Percentiles rank a stretch among this genome's conserved stretches.
phyloP scores from a whole-genome alignment of 2,888 invertebrate species.

The Zootermopsis nevadensis region DNA sequence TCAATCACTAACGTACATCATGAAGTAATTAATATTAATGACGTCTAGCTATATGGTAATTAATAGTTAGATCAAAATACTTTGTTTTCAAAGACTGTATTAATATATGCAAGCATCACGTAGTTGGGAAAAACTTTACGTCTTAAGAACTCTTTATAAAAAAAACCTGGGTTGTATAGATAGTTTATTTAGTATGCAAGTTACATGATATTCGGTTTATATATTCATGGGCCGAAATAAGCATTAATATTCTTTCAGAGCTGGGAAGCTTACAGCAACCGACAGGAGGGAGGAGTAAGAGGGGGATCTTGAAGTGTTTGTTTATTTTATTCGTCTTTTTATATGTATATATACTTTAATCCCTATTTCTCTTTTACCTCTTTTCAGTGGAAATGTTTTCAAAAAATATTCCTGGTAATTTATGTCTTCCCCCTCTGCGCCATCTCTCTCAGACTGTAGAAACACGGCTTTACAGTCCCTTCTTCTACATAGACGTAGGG shows the following conservation, averaged over 20 bases:
- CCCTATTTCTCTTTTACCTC: neutral
- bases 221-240: conserved; percentile 45
- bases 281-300: neutral
- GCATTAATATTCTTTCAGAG: conserved; percentile 45
- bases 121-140: neutral
- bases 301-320: neutral
- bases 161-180: neutral
- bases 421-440: neutral
- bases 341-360: neutral
- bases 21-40: neutral
- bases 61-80: neutral
- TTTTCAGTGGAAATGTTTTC: conserved; percentile 21
- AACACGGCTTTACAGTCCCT: neutral
- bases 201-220: conserved; percentile 32
- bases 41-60: neutral
- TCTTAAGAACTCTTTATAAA: neutral
- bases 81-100: neutral
- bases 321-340: neutral
- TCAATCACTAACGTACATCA: neutral
- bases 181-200: conserved; percentile 41
- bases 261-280: neutral
- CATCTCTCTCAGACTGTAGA: neutral
- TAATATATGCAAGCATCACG: neutral
- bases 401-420: conserved; percentile 28
- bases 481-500: neutral